Evolutionary conservation across 2,797 vertebrate species (phyloP).

Genomic region (Telmatherina bonti): DNA sequence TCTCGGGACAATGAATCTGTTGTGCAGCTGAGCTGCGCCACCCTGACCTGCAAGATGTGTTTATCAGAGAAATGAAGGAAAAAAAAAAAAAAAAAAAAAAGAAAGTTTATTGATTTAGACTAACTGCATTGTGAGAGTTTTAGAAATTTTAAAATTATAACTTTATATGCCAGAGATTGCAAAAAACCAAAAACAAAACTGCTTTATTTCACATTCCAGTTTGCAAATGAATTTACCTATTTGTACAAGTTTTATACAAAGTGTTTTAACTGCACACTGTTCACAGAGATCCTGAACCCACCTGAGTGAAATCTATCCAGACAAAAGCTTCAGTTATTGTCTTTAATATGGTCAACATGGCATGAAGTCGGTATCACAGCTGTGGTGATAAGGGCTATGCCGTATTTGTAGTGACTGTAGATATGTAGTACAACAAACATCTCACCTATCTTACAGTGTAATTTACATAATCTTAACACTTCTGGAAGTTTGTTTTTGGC

Average conservation of each 20-base stretch:
- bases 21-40: constrained; percentile 10
- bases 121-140: constrained; percentile 12
- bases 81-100: constrained; percentile 48
- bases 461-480: constrained; percentile 18
- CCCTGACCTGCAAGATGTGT: constrained; percentile 28
- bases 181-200: constrained; percentile 7
- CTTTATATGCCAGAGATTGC: not conserved
- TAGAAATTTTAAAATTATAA: not conserved
- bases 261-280: constrained; percentile 26
- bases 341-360: constrained; percentile 25
- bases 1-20: constrained; percentile 39
- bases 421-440: constrained; percentile 13
- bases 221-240: constrained; percentile 13
- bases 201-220: constrained; percentile 1
- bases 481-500: constrained; percentile 21
- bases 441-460: constrained; percentile 22
- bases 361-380: constrained; percentile 12
- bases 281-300: constrained; percentile 14
- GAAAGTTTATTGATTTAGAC: constrained; percentile 41
- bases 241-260: not conserved
- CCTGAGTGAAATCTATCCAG: constrained; percentile 19
- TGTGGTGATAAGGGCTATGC: constrained; percentile 17
- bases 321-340: constrained; percentile 11
- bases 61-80: not conserved
- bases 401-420: constrained; percentile 13